Base-by-base conservation (phyloP, 2,797 vertebrate species). In the Picus viridis region DNA sequence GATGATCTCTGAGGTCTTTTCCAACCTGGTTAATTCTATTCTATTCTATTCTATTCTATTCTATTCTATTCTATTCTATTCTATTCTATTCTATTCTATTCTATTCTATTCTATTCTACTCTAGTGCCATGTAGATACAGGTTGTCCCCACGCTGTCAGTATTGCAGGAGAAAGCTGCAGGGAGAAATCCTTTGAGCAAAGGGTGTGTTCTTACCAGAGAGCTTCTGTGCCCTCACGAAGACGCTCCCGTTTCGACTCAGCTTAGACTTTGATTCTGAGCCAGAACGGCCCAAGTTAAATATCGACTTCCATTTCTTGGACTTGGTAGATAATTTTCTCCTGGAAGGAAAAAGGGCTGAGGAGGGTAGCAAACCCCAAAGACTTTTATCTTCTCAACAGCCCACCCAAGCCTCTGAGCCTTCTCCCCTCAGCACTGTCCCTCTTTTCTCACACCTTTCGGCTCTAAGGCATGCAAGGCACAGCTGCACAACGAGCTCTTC, bases 261-360 rank as follows among this genome's bases (percentile, higher is more conserved):
- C 97, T 99, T 99, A 85, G 98, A 99, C 94, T 99, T 99, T 8
- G 99, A 98, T 61, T 99, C 99, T 45, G 98, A 97, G 75, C 98
- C 98, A 56, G 99, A 99, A 41, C 98, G 98, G 39, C 99, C 99
- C 86, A 99, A 97, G 96, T 99, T 99, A 96, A 99, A 99, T 97
- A 99, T 99, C 12, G 99, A 99, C 96, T 99, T 99, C 99, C 99
- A 99, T 95, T 99, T 99, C 97, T 99, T 99, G 9, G 99, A 99
- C 97, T 99, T 99, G 79, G 99, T 99, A 93, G 99, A 99, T 90
- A 99, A 98, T 95, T 99, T 99, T 95, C 99, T 98, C 97, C 99
- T 99, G 88, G 43, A 97, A 96, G 47, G 76, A 76, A 95, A 94
- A 85, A 78, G 53, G 29, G 12, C 12, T 87, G 39, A 70, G 41